phyloP scores from a whole-genome alignment of 1,140 invertebrate species.

The Cheumatopsyche charites region DNA sequence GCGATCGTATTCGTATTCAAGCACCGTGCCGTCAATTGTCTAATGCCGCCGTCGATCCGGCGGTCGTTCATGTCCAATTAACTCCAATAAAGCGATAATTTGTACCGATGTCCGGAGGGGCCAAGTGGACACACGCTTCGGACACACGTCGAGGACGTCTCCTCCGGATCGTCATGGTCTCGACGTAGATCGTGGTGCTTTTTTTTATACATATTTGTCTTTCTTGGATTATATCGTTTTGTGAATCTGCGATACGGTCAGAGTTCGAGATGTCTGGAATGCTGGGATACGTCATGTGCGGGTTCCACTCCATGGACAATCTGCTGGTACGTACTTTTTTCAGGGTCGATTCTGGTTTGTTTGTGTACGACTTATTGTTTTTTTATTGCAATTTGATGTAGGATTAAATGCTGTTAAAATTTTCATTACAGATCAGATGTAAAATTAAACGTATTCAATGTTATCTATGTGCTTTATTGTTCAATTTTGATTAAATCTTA shows the following conservation, averaged over 20 bases:
- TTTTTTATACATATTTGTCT: too few species aligned
- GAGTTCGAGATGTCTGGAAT: slow-evolving; percentile 39
- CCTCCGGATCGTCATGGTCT: neutral
- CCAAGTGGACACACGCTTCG: slow-evolving; percentile 9
- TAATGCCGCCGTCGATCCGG: slow-evolving; percentile 40
- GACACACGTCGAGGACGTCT: neutral
- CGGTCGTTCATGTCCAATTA: slow-evolving; percentile 41
- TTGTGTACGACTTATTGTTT: too few species aligned
- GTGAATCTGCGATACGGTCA: too few species aligned
- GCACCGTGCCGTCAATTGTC: slow-evolving; percentile 31
- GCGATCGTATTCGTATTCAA: slow-evolving; percentile 21
- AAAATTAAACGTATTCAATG: too few species aligned
- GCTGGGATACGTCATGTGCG: slow-evolving; percentile 46
- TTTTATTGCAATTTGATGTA: too few species aligned
- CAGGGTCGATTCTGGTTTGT: too few species aligned
- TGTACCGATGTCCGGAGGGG: slow-evolving; percentile 35
- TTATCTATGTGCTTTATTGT: too few species aligned
- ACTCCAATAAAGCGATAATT: slow-evolving; percentile 47
- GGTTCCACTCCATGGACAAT: slow-evolving; percentile 47
- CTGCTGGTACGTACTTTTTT: slow-evolving; percentile 37
- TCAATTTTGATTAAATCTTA: too few species aligned
- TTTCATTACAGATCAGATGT: too few species aligned
- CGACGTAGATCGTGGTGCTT: neutral
- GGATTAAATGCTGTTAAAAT: too few species aligned
- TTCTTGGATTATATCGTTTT: too few species aligned